Base-by-base conservation (phyloP, 2,797 vertebrate genomes). In the Chaetodon trifasciatus region DNA sequence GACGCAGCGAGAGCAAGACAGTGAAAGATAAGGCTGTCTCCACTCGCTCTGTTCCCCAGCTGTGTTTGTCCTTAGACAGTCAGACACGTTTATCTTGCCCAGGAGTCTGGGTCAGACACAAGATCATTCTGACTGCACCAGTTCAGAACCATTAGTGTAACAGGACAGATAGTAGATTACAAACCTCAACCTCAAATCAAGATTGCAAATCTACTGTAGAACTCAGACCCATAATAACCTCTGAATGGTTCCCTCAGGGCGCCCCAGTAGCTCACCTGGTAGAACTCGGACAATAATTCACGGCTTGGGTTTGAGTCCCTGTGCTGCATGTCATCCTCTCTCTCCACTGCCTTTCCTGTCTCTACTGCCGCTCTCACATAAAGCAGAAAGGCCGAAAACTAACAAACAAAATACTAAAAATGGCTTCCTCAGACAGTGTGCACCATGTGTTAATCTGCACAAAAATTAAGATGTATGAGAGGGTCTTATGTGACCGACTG, bases 1-100 rank as follows among this genome's bases (percentile, higher is more conserved):
- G 69, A 47, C 80, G 76, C 63, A 70, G 82, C 63, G 55, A 56
- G 63, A 79, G 76, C 60, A 78, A 69, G 84, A 85, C 81, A 86
- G 63, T 79, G 86, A 85, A 65, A 87, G 89, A 94, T 92, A 92
- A 91, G 88, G 58, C 72, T 55, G 90, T 84, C 80, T 86, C 81
- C 65, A 62, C 58, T 65, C 1, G 40, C 58, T 78, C 35, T 1
- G 52, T 64, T 73, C 70, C 74, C 79, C 80, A 69, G 79, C 77
- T 69, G 80, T 70, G 81, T 85, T 88, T 91, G 86, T 86, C 86
- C 88, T 87, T 57, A 46, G 67, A 57, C 70, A 76, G 63, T 71
- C 78, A 77, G 82, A 82, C 76, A 75, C 76, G 57, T 88, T 94
- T 91, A 93, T 92, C 93, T 86, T 50, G 11, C 37, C 47, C 64